Conservation (phyloP, 2,113 vertebrate genomes). For the Vidua macroura region DNA sequence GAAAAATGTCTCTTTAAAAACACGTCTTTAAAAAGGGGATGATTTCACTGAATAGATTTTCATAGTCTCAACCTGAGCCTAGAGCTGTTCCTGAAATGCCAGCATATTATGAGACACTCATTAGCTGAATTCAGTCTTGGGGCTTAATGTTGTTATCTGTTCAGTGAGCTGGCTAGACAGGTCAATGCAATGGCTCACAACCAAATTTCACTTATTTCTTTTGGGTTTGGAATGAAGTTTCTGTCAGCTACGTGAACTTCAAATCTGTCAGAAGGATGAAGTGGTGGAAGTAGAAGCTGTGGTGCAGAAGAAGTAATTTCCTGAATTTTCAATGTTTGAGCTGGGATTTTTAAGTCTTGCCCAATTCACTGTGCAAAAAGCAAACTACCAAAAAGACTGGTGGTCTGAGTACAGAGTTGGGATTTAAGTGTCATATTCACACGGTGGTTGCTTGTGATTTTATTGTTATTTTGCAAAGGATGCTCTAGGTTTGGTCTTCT, state of each 20-base stretch:
- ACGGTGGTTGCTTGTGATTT: neutral
- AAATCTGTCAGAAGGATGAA: neutral
- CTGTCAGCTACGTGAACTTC: neutral
- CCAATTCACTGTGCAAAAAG: neutral
- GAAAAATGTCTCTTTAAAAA: constrained; percentile 29
- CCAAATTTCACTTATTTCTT: neutral
- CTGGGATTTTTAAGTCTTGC: neutral
- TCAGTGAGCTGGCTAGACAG: neutral
- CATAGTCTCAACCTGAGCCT: neutral
- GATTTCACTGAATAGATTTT: neutral
- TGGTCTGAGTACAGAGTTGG: neutral
- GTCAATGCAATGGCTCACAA: neutral
- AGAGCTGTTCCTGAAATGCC: neutral
- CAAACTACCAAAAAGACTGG: neutral
- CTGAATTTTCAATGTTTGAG: neutral
- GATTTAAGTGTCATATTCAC: neutral
- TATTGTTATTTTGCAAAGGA: neutral
- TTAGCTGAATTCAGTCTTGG: neutral
- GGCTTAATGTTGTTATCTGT: neutral
- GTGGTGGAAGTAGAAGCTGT: neutral
- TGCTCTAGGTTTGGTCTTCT: neutral
- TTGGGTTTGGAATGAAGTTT: neutral
- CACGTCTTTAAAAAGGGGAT: neutral
- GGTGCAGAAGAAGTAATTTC: neutral
- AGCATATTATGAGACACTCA: neutral